Conservation (phyloP, 2,888 invertebrate genomes). For the Oasisia sp. region DNA sequence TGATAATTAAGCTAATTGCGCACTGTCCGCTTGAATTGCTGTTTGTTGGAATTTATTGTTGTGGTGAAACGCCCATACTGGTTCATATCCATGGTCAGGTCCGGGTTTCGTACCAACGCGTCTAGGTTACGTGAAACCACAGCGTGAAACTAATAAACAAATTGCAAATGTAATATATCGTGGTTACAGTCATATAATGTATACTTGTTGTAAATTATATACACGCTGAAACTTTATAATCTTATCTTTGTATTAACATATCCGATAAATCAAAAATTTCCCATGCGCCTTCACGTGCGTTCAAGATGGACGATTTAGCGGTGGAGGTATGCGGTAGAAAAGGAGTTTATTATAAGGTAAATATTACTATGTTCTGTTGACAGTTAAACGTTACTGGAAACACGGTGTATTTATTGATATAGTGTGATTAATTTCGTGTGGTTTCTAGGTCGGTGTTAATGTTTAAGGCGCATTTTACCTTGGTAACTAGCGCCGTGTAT, state of each 20-base stretch:
- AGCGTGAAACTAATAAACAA: not conserved
- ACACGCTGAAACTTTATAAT: not conserved
- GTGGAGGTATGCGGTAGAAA: conserved; percentile 31
- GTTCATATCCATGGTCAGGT: not conserved
- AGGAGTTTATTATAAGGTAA: conserved; percentile 31
- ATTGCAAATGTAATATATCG: not conserved
- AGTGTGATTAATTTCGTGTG: not conserved
- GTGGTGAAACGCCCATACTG: too few relatives aligned
- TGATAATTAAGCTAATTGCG: too few relatives aligned
- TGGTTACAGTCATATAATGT: not conserved
- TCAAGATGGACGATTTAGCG: conserved; percentile 35
- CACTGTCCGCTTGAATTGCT: too few relatives aligned
- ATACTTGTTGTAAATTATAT: not conserved
- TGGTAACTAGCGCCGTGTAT: not conserved
- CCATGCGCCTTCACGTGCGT: conserved; percentile 12
- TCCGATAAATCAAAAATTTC: not conserved
- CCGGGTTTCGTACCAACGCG: not conserved
- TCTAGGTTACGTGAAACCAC: not conserved
- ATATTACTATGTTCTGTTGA: conserved; percentile 14
- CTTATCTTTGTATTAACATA: conserved; percentile 2
- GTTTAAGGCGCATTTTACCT: not conserved
- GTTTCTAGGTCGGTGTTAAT: not conserved
- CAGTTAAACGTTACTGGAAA: not conserved
- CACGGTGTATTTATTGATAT: not conserved
- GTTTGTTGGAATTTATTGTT: too few relatives aligned